A percentile compares a stretch with the other conserved stretches of the same genome.
phyloP scores from a whole-genome alignment of 2,113 vertebrate species.

The Astur gentilis region DNA sequence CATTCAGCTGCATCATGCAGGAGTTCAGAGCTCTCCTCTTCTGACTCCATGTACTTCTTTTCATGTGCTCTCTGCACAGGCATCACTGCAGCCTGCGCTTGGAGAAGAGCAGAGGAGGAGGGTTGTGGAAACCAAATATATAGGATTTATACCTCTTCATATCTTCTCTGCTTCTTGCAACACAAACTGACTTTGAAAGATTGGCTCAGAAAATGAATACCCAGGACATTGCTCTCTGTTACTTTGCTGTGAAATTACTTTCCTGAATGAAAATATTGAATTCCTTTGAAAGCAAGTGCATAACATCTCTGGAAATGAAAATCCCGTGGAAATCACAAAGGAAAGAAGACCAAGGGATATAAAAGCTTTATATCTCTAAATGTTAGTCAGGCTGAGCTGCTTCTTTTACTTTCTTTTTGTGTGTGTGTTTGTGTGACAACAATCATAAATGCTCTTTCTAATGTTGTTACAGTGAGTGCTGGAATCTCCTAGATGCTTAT shows the following conservation, averaged over 20 bases:
- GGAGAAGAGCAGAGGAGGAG: background rate
- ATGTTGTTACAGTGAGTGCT: conserved; percentile 39
- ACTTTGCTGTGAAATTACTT: conserved; percentile 79
- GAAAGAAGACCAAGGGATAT: conserved; percentile 66
- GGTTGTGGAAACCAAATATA: conserved; percentile 4
- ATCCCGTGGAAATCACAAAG: conserved; percentile 74
- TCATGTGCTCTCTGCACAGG: conserved; percentile 17
- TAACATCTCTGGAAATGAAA: conserved; percentile 76
- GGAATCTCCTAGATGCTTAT: conserved; percentile 58
- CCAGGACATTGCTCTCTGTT: conserved; percentile 68
- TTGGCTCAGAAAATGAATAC: conserved; percentile 73
- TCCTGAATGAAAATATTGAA: conserved; percentile 77
- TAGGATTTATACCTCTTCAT: conserved; percentile 51
- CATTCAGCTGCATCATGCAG: background rate
- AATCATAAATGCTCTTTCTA: conserved; percentile 65
- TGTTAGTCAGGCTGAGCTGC: conserved; percentile 54
- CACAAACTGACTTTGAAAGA: conserved; percentile 72
- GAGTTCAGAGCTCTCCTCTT: conserved; percentile 31
- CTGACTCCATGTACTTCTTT: background rate
- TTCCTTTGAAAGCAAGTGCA: conserved; percentile 76
- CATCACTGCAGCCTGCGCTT: background rate
- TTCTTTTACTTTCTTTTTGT: conserved; percentile 36
- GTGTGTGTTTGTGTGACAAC: conserved; percentile 44
- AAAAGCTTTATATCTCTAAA: conserved; percentile 71
- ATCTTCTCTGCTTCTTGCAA: conserved; percentile 45